These are phyloP conservation scores for Zoanthus gigantus DNA, from an alignment of 92 coral and sea anemone species.

Conservation along the genomic window DNA sequence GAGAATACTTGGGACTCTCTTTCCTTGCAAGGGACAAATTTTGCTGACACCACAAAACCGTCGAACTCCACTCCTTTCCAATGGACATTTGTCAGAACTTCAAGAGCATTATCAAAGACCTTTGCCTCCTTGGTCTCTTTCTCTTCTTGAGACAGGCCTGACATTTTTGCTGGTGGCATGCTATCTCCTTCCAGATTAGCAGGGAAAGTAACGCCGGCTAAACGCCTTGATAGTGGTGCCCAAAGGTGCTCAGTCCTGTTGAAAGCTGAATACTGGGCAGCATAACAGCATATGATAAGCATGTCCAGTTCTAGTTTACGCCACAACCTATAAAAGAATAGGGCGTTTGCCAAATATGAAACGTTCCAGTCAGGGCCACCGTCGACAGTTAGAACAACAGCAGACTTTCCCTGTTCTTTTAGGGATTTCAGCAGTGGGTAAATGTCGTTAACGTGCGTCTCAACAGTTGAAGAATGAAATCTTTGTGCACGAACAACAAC, in stretches of 20 bases:
- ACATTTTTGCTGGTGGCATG: slow-evolving; percentile 42
- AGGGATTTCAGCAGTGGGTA: slow-evolving; percentile 19
- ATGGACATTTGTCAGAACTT: slow-evolving; percentile 26
- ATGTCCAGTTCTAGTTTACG: slow-evolving; percentile 40
- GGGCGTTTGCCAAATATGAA: slow-evolving; percentile 40
- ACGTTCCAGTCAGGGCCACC: slow-evolving; percentile 67
- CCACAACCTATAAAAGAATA: slow-evolving; percentile 50
- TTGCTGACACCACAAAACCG: slow-evolving; percentile 17
- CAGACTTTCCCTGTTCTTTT: slow-evolving; percentile 10
- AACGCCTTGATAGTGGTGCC: slow-evolving; percentile 58
- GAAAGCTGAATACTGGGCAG: slow-evolving; percentile 51
- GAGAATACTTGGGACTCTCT: slow-evolving; percentile 13
- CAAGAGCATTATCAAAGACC: slow-evolving; percentile 46
- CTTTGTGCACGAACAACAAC: slow-evolving; percentile 20
- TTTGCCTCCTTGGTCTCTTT: slow-evolving; percentile 27
- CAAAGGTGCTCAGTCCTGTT: slow-evolving; percentile 60
- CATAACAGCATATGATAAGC: slow-evolving; percentile 51
- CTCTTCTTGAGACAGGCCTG: slow-evolving; percentile 32
- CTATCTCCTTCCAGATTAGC: slow-evolving; percentile 33
- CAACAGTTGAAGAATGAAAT: slow-evolving; percentile 35
- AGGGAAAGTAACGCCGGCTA: slow-evolving; percentile 60
- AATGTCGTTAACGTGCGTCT: slow-evolving; percentile 6
- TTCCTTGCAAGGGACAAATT: slow-evolving; percentile 11
- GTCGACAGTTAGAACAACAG: slow-evolving; percentile 16
- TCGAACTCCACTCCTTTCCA: slow-evolving; percentile 37